phyloP scores from a whole-genome alignment of 2,797 vertebrate genomes.

The Lepus townsendii region DNA sequence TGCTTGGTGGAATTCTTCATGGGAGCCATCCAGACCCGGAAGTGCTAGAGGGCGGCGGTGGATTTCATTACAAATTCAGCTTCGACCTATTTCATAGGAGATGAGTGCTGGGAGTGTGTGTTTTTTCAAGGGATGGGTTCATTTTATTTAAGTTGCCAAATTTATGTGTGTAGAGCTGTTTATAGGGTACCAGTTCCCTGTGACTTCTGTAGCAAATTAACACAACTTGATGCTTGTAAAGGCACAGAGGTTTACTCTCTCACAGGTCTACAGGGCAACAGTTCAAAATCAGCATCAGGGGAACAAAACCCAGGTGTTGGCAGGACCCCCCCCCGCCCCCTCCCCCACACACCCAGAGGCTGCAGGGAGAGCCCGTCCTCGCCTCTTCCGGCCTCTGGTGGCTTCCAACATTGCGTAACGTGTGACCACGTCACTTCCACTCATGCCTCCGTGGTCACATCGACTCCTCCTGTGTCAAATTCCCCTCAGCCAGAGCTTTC shows the following conservation, averaged over 20 bases:
- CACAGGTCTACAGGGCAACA: neutral
- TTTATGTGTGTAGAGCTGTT: constrained; percentile 2
- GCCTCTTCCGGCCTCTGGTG: neutral
- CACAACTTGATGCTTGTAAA: neutral
- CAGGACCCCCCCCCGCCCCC: neutral
- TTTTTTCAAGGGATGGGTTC: neutral
- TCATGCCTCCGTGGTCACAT: neutral
- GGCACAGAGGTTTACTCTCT: neutral
- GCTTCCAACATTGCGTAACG: neutral
- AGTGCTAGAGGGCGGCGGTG: neutral
- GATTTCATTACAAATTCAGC: constrained; percentile 52
- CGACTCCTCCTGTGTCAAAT: neutral
- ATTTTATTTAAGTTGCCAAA: constrained; percentile 39
- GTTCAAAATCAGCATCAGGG: neutral
- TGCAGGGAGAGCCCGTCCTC: neutral
- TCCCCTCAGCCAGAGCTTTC: neutral
- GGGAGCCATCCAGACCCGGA: neutral
- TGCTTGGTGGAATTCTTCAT: constrained; percentile 36
- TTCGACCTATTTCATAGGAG: constrained; percentile 10
- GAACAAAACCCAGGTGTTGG: neutral
- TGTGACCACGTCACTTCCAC: neutral
- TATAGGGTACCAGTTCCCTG: neutral
- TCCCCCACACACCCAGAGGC: neutral
- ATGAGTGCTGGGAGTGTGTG: neutral
- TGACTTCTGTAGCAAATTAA: constrained; percentile 24